Evolutionary conservation across 2,113 vertebrate species (phyloP).

Genomic region (Phaethornis superciliosus): DNA sequence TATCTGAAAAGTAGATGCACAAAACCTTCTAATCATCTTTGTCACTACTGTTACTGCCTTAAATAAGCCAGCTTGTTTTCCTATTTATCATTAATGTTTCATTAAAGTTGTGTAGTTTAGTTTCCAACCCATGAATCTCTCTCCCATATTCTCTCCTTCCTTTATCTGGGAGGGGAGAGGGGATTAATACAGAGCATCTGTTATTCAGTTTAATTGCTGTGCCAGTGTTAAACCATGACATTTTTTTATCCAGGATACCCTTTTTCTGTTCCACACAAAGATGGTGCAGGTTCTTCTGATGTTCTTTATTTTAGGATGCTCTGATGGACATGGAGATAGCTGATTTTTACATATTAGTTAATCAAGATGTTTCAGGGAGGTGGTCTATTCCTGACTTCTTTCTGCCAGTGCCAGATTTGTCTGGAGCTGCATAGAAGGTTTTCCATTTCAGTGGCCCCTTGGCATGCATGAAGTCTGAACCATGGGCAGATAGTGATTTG

Average conservation of each 20-base stretch:
- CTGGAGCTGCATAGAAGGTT: neutral
- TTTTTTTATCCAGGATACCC: neutral
- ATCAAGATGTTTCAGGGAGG: neutral
- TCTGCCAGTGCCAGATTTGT: neutral
- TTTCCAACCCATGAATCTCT: too few species aligned
- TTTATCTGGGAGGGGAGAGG: too few species aligned
- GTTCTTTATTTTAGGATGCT: neutral
- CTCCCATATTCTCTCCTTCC: too few species aligned
- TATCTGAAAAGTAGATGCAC: neutral
- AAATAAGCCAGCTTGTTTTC: neutral
- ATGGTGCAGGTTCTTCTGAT: neutral
- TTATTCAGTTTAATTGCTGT: too few species aligned
- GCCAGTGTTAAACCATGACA: too few species aligned
- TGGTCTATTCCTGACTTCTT: neutral
- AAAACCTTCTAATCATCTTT: neutral
- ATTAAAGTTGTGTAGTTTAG: too few species aligned
- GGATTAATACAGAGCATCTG: too few species aligned
- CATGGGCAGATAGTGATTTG: conserved; percentile 1
- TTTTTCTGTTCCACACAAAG: neutral
- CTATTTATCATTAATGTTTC: neutral
- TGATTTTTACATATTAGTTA: neutral
- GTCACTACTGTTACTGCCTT: neutral
- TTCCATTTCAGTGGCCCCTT: conserved; percentile 18
- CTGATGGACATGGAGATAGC: neutral
- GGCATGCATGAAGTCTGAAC: conserved; percentile 7